A percentile compares a stretch with the other conserved stretches of the same genome.
phyloP scores from a whole-genome alignment of 2,797 vertebrate species.

The Mus minutoides region DNA sequence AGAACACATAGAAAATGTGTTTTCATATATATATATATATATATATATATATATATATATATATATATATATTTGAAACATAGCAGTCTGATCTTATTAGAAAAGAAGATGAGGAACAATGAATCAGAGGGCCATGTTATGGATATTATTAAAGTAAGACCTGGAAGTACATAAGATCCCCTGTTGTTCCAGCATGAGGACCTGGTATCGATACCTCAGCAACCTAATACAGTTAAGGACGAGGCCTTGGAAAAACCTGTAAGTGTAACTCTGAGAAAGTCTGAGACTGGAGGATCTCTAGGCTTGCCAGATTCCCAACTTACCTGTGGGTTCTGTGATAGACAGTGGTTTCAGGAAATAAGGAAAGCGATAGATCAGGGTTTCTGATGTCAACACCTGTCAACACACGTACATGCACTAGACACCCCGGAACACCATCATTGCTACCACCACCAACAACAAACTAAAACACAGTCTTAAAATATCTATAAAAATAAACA shows the following conservation, averaged over 20 bases:
- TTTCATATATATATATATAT: not conserved
- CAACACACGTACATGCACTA: not conserved
- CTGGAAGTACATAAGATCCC: not conserved
- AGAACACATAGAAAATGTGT: not conserved
- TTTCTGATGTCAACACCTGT: not conserved
- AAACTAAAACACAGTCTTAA: not conserved
- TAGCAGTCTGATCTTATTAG: not conserved
- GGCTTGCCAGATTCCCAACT: not conserved
- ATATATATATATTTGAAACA: not conserved
- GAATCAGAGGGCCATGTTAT: not conserved
- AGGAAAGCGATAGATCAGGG: not conserved
- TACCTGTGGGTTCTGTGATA: not conserved
- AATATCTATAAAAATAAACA: not conserved
- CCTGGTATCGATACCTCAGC: not conserved
- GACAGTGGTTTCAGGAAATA: not conserved
- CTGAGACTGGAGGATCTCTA: not conserved
- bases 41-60: not conserved
- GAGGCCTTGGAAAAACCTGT: not conserved
- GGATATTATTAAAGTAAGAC: not conserved
- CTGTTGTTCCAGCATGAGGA: not conserved
- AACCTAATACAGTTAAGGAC: not conserved
- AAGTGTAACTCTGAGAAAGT: not conserved
- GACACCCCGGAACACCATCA: too few relatives aligned
- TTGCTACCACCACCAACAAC: not conserved
- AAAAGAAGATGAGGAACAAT: constrained; percentile 16